A percentile compares a stretch with the other conserved stretches of the same genome.
These are phyloP conservation scores for Pseudococcus jackbeardsleyi DNA, from an alignment of 2,888 invertebrate species.

Conservation along the genomic window DNA sequence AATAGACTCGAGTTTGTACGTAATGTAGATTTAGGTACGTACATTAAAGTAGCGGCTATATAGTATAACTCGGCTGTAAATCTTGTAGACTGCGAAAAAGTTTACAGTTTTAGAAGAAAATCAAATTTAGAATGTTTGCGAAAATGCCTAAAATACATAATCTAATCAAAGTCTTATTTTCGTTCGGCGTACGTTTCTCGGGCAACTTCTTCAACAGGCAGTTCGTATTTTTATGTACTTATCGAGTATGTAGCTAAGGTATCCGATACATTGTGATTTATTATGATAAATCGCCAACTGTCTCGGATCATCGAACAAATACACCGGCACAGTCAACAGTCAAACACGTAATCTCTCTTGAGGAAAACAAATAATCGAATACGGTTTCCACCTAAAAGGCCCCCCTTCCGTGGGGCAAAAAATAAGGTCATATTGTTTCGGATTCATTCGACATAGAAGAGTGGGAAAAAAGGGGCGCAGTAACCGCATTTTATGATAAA, in stretches of 20 bases:
- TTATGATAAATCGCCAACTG: conserved; percentile 18
- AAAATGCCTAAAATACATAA: conserved; percentile 34
- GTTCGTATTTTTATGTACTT: background rate
- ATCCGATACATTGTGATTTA: background rate
- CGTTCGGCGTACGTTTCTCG: background rate
- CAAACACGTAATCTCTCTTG: conserved; percentile 11
- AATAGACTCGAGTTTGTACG: conserved; percentile 13
- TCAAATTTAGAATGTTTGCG: conserved; percentile 10
- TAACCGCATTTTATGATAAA: background rate
- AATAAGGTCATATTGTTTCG: background rate
- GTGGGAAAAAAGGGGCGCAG: background rate
- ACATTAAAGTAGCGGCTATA: background rate
- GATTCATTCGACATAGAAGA: background rate
- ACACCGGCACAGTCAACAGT: background rate
- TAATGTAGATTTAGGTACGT: conserved; percentile 6
- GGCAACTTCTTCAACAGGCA: background rate
- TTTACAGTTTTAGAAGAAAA: background rate
- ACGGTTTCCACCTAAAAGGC: background rate
- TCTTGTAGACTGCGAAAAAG: background rate
- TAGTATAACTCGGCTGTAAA: background rate
- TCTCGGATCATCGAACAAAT: conserved; percentile 15
- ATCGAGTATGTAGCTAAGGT: background rate
- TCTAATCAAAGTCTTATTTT: conserved; percentile 2
- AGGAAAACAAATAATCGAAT: conserved; percentile 47
- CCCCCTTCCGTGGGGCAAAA: background rate